Conservation (phyloP, 2,797 vertebrate genomes). For the Tamandua tetradactyla region DNA sequence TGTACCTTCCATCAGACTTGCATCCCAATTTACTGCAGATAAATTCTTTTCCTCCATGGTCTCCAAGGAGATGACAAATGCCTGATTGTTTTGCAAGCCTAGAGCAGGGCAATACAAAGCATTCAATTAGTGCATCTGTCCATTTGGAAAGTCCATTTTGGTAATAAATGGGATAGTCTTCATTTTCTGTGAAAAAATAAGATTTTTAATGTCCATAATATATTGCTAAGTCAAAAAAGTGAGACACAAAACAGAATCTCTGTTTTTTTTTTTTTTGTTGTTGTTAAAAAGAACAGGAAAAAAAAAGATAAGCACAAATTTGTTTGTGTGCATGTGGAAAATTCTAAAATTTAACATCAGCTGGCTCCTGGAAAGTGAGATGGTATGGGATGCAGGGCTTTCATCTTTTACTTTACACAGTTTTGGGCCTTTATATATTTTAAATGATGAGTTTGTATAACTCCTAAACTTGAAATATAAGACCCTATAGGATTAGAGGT, state of each 20-base stretch:
- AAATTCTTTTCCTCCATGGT: background rate
- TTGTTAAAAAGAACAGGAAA: background rate
- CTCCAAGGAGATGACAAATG: background rate
- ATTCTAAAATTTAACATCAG: background rate
- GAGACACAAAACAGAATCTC: background rate
- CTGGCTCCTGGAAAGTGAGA: background rate
- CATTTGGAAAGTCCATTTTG: constrained; percentile 21
- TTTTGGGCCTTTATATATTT: background rate
- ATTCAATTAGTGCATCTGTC: background rate
- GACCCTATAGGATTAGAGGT: background rate
- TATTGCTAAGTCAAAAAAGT: background rate
- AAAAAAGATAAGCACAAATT: background rate
- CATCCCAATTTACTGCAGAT: background rate
- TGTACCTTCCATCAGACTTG: background rate
- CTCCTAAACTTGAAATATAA: background rate
- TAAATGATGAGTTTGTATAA: background rate
- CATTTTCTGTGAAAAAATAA: constrained; percentile 22
- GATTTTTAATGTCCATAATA: background rate
- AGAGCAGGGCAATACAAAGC: background rate
- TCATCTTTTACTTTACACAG: background rate
- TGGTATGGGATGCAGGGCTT: background rate
- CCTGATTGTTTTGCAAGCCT: background rate
- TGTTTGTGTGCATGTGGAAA: background rate
- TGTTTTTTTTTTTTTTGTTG: no score
- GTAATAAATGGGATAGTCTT: background rate